Percentiles rank a stretch among this genome's conserved stretches.
These are phyloP conservation scores for Champsocephalus esox DNA, from an alignment of 2,797 vertebrate species.

Conservation along the genomic window DNA sequence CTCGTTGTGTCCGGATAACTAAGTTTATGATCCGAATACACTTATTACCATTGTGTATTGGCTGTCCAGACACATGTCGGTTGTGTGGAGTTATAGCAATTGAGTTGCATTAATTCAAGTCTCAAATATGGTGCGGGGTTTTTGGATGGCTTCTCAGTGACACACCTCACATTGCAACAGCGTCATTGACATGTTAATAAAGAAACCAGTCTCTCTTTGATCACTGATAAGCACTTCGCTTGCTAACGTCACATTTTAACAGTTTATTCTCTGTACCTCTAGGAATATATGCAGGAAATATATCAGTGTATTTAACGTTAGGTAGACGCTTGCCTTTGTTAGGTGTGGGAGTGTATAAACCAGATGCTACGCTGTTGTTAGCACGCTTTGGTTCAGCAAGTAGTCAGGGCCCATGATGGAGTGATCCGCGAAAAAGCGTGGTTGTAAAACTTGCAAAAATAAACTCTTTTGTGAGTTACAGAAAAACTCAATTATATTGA, in stretches of 20 bases:
- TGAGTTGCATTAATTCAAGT: fast-evolving
- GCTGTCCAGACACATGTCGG: fast-evolving
- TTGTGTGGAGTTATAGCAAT: fast-evolving
- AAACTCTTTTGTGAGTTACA: not conserved
- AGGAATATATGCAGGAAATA: fast-evolving
- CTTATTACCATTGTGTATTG: fast-evolving
- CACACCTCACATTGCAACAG: constrained; percentile 10
- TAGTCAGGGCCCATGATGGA: constrained; percentile 49
- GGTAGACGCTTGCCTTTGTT: not conserved
- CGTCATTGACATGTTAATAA: constrained; percentile 5
- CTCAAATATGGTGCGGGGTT: fast-evolving
- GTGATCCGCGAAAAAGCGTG: constrained; percentile 24
- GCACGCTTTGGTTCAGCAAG: constrained; percentile 61
- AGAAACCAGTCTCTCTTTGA: not conserved
- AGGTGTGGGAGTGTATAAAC: not conserved
- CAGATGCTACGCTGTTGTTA: not conserved
- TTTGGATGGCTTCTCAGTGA: not conserved
- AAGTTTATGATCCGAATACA: not conserved
- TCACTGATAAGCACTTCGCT: not conserved
- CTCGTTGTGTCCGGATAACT: not conserved
- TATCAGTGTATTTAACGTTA: fast-evolving
- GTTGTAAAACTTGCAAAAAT: constrained; percentile 29
- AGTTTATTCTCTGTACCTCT: fast-evolving
- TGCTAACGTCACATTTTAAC: not conserved
- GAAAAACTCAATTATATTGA: not conserved